phyloP scores from a whole-genome alignment of 2,888 invertebrate genomes.

The Drosophila prostipennis region DNA sequence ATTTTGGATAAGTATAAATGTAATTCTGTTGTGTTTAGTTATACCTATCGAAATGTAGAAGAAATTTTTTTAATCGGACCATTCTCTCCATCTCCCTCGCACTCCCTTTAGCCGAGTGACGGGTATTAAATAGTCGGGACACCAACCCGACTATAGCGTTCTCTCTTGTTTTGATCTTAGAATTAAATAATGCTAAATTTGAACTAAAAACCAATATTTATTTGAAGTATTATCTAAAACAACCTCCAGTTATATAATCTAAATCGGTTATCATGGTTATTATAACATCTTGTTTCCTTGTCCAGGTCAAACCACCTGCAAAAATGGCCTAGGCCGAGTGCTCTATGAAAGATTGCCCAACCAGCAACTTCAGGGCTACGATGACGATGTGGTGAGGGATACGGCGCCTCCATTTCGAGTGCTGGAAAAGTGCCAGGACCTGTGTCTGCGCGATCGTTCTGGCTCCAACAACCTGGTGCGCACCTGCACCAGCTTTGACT shows the following conservation, averaged over 20 bases:
- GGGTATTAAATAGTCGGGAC: no score
- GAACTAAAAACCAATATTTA: no score
- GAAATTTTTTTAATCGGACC: no score
- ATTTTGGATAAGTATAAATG: no score
- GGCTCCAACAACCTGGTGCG: constrained; percentile 92
- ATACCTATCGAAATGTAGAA: no score
- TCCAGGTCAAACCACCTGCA: constrained; percentile 92
- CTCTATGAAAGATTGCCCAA: constrained; percentile 95
- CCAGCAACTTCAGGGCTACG: constrained; percentile 94
- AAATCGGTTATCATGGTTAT: neutral
- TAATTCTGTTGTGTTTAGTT: no score
- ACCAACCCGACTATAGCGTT: no score
- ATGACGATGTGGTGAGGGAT: constrained; percentile 94
- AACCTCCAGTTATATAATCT: neutral
- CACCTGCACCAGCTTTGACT: constrained; percentile 94
- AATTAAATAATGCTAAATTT: neutral
- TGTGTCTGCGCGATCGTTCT: constrained; percentile 92
- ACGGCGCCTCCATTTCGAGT: constrained; percentile 94
- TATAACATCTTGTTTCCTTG: no score
- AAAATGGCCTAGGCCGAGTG: constrained; percentile 94
- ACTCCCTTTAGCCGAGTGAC: no score
- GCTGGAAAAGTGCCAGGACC: constrained; percentile 94
- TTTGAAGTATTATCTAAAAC: no score
- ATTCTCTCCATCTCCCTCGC: no score
- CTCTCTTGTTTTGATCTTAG: no score